These are phyloP conservation scores for Epinephelus awoara DNA, from an alignment of 2,797 vertebrate species.

Conservation along the genomic window DNA sequence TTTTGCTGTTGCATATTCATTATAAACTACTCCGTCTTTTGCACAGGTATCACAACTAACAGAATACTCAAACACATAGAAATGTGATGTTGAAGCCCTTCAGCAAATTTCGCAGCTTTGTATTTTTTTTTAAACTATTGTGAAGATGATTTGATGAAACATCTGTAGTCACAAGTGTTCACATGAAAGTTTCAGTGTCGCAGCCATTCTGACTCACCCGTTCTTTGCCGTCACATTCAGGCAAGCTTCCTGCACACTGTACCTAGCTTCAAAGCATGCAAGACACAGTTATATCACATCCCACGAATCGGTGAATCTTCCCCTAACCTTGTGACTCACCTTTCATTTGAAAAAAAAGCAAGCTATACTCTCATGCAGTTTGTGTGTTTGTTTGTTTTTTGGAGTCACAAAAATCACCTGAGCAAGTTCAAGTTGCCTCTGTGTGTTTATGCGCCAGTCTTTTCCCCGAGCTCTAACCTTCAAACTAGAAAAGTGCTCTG, in stretches of 20 bases:
- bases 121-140: background rate
- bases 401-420: conserved; percentile 27
- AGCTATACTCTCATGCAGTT: conserved; percentile 17
- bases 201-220: conserved; percentile 6
- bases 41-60: background rate
- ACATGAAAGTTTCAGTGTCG: background rate
- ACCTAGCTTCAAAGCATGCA: conserved; percentile 11
- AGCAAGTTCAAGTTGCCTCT: conserved; percentile 37
- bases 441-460: conserved; percentile 37
- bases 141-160: conserved; percentile 25
- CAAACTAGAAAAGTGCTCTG: conserved; percentile 43
- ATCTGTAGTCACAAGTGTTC: conserved; percentile 12
- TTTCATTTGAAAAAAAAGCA: conserved; percentile 23
- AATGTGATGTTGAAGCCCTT: background rate
- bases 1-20: background rate
- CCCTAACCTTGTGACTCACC: conserved; percentile 12
- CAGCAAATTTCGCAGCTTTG: background rate
- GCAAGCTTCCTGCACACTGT: conserved; percentile 2
- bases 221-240: conserved; percentile 15
- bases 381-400: conserved; percentile 37
- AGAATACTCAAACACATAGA: background rate
- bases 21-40: background rate
- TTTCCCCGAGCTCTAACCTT: conserved; percentile 45
- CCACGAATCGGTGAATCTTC: conserved; percentile 2
- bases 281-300: conserved; percentile 4